phyloP scores from a whole-genome alignment of 1,140 invertebrate species.

The Protaetia brevitarsis region DNA sequence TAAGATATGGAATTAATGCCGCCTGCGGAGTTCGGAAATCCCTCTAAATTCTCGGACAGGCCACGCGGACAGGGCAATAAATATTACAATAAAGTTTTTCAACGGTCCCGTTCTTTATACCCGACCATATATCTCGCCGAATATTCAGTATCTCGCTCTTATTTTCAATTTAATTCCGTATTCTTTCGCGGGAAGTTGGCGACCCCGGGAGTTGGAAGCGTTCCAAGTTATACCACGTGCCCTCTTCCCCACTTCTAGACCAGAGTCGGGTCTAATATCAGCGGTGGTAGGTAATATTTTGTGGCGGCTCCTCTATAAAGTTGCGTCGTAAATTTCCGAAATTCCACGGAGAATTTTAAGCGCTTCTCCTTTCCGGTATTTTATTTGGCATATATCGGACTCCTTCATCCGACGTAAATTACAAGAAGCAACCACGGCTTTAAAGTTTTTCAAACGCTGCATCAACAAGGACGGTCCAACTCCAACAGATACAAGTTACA shows the following conservation, averaged over 20 bases:
- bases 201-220: constrained; percentile 18
- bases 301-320: constrained; percentile 34
- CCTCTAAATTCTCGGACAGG: not conserved
- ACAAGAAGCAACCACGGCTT: not conserved
- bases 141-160: constrained; percentile 36
- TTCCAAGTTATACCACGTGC: constrained; percentile 20
- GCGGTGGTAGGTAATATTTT: constrained; percentile 35
- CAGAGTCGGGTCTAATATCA: constrained; percentile 37
- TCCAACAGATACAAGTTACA: no score
- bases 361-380: constrained; percentile 9
- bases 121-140: constrained; percentile 32
- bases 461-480: no score
- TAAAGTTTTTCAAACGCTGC: no score
- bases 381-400: constrained; percentile 2
- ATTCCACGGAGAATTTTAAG: constrained; percentile 35
- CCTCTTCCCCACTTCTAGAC: constrained; percentile 19
- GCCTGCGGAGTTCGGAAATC: not conserved
- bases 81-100: constrained; percentile 37
- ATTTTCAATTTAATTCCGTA: constrained; percentile 38
- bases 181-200: constrained; percentile 32
- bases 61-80: constrained; percentile 25
- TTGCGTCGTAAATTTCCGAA: constrained; percentile 34
- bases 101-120: constrained; percentile 26
- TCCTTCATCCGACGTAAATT: not conserved
- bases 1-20: not conserved